Conservation (phyloP, 2,888 invertebrate genomes). For the Myopa tessellatipennis region DNA sequence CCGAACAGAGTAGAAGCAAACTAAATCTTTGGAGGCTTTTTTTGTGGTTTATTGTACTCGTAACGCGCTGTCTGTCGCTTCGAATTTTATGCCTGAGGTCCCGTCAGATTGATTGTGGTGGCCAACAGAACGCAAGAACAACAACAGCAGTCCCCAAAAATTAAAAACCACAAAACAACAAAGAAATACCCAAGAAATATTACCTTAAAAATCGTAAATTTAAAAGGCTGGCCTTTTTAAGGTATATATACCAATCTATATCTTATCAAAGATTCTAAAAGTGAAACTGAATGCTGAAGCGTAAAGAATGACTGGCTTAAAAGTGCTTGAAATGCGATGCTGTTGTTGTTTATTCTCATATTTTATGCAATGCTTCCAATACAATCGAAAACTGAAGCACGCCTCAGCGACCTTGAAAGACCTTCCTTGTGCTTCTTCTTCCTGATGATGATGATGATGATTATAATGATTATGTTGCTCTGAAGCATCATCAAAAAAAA, state of each 20-base stretch:
- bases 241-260: neutral
- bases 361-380: neutral
- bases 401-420: conserved; percentile 61
- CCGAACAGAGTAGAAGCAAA: neutral
- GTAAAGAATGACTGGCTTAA: neutral
- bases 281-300: neutral
- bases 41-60: neutral
- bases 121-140: neutral
- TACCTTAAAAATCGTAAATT: conserved; percentile 3
- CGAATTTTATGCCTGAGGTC: conserved; percentile 61
- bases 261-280: conserved; percentile 30
- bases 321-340: neutral
- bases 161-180: neutral
- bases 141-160: neutral
- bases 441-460: neutral
- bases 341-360: neutral
- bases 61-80: conserved; percentile 49
- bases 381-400: conserved; percentile 22
- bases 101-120: conserved; percentile 41
- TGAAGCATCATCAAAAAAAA: conserved; percentile 1
- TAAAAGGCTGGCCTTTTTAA: neutral
- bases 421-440: conserved; percentile 45
- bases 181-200: neutral
- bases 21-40: neutral
- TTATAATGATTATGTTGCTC: neutral